Percentiles rank a stretch among this genome's conserved stretches.
Conservation (phyloP, 2,888 invertebrate genomes). For the Drosophila meridionalis region DNA sequence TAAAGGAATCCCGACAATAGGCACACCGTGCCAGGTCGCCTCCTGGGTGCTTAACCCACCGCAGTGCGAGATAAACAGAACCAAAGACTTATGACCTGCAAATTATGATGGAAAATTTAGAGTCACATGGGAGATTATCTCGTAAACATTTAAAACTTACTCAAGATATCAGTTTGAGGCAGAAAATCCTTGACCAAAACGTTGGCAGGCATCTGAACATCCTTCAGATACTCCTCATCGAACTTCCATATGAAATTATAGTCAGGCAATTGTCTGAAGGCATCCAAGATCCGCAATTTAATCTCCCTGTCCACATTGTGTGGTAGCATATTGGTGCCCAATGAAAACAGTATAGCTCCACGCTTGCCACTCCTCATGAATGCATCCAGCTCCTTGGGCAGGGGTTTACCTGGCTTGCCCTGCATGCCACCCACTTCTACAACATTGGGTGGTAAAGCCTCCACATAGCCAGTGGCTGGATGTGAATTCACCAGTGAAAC, state of each 20-base stretch:
- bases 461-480: slow-evolving; percentile 71
- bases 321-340: slow-evolving; percentile 66
- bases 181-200: slow-evolving; percentile 64
- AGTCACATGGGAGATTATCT: fast-evolving
- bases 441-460: slow-evolving; percentile 77
- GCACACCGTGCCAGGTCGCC: slow-evolving; percentile 76
- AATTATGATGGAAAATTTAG: background rate
- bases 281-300: slow-evolving; percentile 61
- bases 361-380: slow-evolving; percentile 70
- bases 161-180: slow-evolving; percentile 62
- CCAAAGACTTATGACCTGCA: slow-evolving; percentile 68
- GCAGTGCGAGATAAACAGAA: slow-evolving; percentile 73
- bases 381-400: slow-evolving; percentile 70
- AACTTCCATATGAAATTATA: slow-evolving; percentile 84
- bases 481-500: slow-evolving; percentile 77
- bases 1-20: slow-evolving; percentile 76
- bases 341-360: slow-evolving; percentile 81
- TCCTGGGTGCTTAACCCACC: slow-evolving; percentile 77
- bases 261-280: slow-evolving; percentile 73
- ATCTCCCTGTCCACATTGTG: slow-evolving; percentile 46
- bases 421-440: slow-evolving; percentile 83
- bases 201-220: slow-evolving; percentile 35
- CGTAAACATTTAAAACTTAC: slow-evolving; percentile 27
- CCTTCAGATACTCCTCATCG: slow-evolving; percentile 61
- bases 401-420: slow-evolving; percentile 59